Evolutionary conservation across 2,797 vertebrate species (phyloP), one percentile per base, ranked within the genome.

Genomic region (Falco novaeseelandiae): DNA sequence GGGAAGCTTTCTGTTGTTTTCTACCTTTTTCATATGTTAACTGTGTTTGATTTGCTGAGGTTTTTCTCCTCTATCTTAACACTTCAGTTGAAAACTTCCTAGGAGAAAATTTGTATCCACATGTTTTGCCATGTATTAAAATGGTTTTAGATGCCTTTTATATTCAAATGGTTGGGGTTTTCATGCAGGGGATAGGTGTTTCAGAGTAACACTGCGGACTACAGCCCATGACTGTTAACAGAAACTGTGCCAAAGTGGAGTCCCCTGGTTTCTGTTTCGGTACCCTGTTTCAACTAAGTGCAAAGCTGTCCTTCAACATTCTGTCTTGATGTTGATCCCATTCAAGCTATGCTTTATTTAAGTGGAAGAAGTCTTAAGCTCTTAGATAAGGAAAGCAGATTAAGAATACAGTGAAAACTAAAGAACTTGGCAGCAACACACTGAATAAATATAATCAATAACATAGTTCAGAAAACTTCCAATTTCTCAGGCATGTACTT

Each of bases 31-130:
- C 23, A 1, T 38, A 16, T 46, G 69, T 87, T 58, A 38, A 23
- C 36, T 88, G 34, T 15, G 4, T 67, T 89, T 97, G 48, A 87
- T 94, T 83, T 76, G 29, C 63, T 77, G 72, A 79, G 48, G 83
- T 91, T 79, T 87, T 93, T 70, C 46, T 89, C 69, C 49, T 90
- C 27, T 77, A 27, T 18, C 46, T 80, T 77, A 95, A 59, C 61
- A 67, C 29, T 76, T 83, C 79, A 25, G 27, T 38, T 90, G 52
- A 67, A 83, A 96, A 79, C 34, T 57, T 63, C 32, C 49, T 32
- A 30, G 42, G 54, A 84, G 62, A 81, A 92, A 57, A 40, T 67
- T 23, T 65, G 4, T 80, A 57, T 49, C 30, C 71, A 3, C 9
- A 5, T 83, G 10, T 74, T 67, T 87, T 84, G 13, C 30, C 8